A percentile compares a stretch with the other conserved stretches of the same genome.
Evolutionary conservation across 2,797 vertebrate species (phyloP).

Genomic region (Acomys russatus): DNA sequence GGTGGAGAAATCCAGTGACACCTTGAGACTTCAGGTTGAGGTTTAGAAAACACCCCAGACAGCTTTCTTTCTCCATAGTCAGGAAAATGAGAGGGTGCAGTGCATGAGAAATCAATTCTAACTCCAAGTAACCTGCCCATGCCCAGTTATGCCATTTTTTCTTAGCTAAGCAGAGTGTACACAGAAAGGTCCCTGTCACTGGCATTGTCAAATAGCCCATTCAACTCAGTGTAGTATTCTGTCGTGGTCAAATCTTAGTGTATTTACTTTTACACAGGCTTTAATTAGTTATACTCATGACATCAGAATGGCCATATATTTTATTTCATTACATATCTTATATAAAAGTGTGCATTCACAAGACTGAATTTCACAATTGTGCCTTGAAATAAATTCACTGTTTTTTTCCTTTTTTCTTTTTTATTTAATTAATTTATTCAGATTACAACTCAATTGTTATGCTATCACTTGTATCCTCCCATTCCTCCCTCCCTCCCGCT

Average conservation of each 20-base stretch:
- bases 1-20: not conserved
- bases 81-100: not conserved
- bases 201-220: not conserved
- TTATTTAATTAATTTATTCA: too few species aligned
- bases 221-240: not conserved
- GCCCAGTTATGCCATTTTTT: not conserved
- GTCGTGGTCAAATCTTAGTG: not conserved
- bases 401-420: too few species aligned
- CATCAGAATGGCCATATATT: not conserved
- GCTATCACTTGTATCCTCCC: too few species aligned
- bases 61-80: fast-evolving
- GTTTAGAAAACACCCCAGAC: not conserved
- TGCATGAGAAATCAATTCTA: not conserved
- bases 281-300: not conserved
- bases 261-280: not conserved
- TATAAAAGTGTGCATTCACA: not conserved
- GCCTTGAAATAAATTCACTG: not conserved
- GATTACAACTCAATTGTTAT: too few species aligned
- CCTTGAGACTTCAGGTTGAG: too few species aligned
- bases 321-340: not conserved
- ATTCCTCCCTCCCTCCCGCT: too few species aligned
- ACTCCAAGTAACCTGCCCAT: not conserved
- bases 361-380: not conserved
- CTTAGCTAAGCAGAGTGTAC: fast-evolving
- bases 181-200: not conserved